Percentiles rank a stretch among this genome's conserved stretches.
phyloP scores from a whole-genome alignment of 2,888 invertebrate genomes.

The Tenthredo distinguenda region DNA sequence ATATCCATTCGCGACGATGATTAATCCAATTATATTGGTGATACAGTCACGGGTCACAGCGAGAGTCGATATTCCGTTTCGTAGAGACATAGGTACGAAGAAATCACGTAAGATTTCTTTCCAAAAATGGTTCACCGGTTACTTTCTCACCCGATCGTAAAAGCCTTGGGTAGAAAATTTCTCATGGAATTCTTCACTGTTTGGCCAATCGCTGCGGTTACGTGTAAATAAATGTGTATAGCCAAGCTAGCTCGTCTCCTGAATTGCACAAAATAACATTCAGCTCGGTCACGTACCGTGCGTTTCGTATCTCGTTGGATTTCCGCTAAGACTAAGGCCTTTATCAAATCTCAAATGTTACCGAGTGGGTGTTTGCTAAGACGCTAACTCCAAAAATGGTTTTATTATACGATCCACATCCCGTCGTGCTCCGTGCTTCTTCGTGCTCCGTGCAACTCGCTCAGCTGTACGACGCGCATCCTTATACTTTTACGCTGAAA shows the following conservation, averaged over 20 bases:
- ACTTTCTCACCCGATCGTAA: slow-evolving; percentile 7
- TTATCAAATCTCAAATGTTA: slow-evolving; percentile 58
- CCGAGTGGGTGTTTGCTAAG: slow-evolving; percentile 72
- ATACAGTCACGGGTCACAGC: slow-evolving; percentile 38
- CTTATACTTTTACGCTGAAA: slow-evolving; percentile 8
- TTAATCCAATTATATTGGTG: slow-evolving; percentile 64
- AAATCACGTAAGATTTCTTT: not conserved
- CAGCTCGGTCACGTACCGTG: slow-evolving; percentile 38
- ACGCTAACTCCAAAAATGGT: slow-evolving; percentile 65
- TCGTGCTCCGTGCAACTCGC: slow-evolving; percentile 23
- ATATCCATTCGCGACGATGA: slow-evolving; percentile 62
- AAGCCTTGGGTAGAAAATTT: not conserved
- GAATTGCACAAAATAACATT: slow-evolving; percentile 15
- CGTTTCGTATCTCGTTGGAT: slow-evolving; percentile 32
- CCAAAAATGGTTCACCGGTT: slow-evolving; percentile 22
- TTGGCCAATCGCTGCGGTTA: not conserved
- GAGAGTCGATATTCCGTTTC: not conserved
- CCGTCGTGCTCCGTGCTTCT: slow-evolving; percentile 35
- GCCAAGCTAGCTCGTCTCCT: slow-evolving; percentile 25
- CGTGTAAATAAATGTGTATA: slow-evolving; percentile 11
- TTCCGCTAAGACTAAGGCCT: slow-evolving; percentile 8
- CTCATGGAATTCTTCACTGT: not conserved
- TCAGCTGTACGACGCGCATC: slow-evolving; percentile 27
- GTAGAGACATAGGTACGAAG: not conserved
- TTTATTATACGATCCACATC: slow-evolving; percentile 59